These are phyloP conservation scores for Genyomyrus donnyi DNA, from an alignment of 2,113 vertebrate species.

Conservation along the genomic window DNA sequence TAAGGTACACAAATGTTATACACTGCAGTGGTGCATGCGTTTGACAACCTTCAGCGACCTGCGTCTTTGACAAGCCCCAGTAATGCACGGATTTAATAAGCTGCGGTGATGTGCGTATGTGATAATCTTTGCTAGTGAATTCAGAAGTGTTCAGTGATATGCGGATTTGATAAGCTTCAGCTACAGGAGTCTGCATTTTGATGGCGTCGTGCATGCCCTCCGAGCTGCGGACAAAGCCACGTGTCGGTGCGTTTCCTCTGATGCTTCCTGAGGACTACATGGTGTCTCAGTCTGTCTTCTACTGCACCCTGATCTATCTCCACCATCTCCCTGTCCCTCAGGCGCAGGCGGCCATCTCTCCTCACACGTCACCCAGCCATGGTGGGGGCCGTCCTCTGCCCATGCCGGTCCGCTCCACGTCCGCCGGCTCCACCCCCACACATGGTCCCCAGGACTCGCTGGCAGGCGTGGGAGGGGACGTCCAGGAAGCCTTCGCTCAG, in stretches of 20 bases:
- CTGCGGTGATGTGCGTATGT: not conserved
- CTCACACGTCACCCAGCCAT: constrained; percentile 73
- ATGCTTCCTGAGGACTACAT: not conserved
- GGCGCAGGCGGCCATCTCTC: constrained; percentile 81
- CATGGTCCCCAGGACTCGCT: constrained; percentile 75
- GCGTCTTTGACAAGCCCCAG: not conserved
- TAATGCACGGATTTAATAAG: not conserved
- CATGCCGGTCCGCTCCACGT: constrained; percentile 63
- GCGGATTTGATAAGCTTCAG: not conserved
- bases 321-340: constrained; percentile 32
- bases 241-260: not conserved
- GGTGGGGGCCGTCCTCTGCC: constrained; percentile 63
- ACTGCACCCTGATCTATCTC: not conserved
- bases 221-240: not conserved
- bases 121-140: not conserved
- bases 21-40: not conserved
- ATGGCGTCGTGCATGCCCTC: not conserved
- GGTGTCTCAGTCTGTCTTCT: not conserved
- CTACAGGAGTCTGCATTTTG: not conserved
- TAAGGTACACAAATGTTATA: not conserved
- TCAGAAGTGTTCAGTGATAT: not conserved
- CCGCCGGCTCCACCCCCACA: constrained; percentile 68
- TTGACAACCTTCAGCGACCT: not conserved
- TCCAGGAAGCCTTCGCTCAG: constrained; percentile 83
- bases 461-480: constrained; percentile 70